Conservation (phyloP, 1,140 invertebrate species). For the Protaetia brevitarsis region DNA sequence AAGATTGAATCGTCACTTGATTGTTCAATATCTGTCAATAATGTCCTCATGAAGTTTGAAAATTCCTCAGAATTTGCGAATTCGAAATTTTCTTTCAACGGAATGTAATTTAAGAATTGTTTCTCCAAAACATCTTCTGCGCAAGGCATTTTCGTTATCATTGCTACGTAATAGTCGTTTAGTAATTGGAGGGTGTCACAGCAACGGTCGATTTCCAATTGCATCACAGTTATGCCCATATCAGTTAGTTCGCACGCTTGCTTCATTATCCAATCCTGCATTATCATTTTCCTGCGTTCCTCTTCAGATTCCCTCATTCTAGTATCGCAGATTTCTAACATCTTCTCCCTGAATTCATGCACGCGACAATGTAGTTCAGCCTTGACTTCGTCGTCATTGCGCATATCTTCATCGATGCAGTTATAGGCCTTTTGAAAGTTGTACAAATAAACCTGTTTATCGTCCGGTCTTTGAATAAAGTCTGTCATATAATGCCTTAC, state of each 20-base stretch:
- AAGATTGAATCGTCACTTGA: neutral
- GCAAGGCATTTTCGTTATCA: conserved; percentile 45
- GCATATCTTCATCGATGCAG: conserved; percentile 54
- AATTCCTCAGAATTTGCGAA: neutral
- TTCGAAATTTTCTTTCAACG: conserved; percentile 4
- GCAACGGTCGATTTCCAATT: conserved; percentile 57
- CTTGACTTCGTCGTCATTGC: conserved; percentile 52
- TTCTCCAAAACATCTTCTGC: conserved; percentile 3
- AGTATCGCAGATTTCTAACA: conserved; percentile 54
- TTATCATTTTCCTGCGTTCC: conserved; percentile 51
- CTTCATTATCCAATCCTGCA: conserved; percentile 53
- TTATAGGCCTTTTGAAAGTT: conserved; percentile 58
- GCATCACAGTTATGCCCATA: conserved; percentile 54
- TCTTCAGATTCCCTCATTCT: conserved; percentile 53
- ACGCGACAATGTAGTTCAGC: conserved; percentile 50
- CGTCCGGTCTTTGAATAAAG: conserved; percentile 53
- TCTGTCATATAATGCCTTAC: conserved; percentile 53
- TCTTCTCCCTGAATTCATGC: conserved; percentile 45
- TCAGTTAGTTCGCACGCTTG: conserved; percentile 54
- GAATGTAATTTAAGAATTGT: neutral
- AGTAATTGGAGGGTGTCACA: conserved; percentile 53
- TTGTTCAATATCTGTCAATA: neutral
- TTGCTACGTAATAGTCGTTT: conserved; percentile 56
- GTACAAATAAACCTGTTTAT: conserved; percentile 53
- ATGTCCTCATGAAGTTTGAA: neutral